Conservation (phyloP, 2,888 invertebrate genomes). For the Cancer borealis region DNA sequence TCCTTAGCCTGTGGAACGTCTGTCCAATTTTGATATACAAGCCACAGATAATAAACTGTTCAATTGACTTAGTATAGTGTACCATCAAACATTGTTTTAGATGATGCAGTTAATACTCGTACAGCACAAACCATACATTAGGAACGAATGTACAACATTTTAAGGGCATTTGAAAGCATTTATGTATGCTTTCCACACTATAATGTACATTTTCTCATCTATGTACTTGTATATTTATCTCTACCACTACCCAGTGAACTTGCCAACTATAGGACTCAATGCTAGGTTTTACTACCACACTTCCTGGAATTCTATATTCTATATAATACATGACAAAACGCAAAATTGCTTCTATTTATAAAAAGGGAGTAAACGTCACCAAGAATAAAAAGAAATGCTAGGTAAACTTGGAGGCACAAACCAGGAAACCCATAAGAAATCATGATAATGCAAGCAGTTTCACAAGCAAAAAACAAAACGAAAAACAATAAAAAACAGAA, state of each 20-base stretch:
- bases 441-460: neutral
- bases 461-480: neutral
- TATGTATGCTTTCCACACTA: neutral
- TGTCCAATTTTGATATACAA: no score
- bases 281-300: neutral
- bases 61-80: no score
- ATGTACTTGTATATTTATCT: neutral
- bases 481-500: neutral
- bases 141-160: neutral
- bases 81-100: neutral
- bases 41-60: no score
- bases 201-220: neutral
- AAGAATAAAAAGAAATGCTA: constrained; percentile 1
- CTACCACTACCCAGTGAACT: neutral
- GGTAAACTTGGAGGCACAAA: neutral
- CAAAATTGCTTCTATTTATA: neutral
- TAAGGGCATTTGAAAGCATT: neutral
- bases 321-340: neutral
- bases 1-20: no score
- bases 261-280: neutral
- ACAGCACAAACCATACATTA: neutral
- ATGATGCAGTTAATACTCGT: neutral
- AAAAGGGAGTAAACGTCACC: neutral
- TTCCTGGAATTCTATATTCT: neutral
- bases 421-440: neutral